These are phyloP conservation scores for Microcebus griseorufus DNA, from an alignment of 2,113 vertebrate genomes.

Conservation along the genomic window DNA sequence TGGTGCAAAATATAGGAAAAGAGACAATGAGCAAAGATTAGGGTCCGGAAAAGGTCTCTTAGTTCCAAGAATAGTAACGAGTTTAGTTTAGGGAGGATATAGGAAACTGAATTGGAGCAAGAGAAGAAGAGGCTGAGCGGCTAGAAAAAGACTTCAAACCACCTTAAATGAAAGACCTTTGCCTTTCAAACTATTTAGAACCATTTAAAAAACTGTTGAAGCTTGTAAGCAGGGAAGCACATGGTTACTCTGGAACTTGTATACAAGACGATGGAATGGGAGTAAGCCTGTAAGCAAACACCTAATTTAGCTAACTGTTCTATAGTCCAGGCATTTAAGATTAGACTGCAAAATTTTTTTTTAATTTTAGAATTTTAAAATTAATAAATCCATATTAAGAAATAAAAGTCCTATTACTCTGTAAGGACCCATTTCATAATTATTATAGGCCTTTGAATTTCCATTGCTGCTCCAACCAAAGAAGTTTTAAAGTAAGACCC, in stretches of 20 bases:
- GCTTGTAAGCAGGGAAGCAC: neutral
- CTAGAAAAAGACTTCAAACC: neutral
- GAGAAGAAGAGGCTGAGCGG: neutral
- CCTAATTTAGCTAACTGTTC: neutral
- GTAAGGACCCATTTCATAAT: neutral
- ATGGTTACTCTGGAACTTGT: neutral
- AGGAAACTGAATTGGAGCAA: neutral
- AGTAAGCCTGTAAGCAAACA: neutral
- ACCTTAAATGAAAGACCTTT: neutral
- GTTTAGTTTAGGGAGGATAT: neutral
- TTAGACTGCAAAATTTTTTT: neutral
- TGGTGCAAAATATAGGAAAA: neutral
- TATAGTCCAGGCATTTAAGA: neutral
- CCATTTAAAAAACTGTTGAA: neutral
- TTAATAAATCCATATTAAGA: neutral
- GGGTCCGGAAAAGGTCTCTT: neutral
- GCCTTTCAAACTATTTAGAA: neutral
- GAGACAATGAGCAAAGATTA: neutral
- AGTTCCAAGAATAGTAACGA: neutral
- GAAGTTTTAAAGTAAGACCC: neutral
- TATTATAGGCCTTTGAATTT: neutral
- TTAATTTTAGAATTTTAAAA: constrained; percentile 5
- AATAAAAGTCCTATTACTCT: neutral
- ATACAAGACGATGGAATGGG: neutral
- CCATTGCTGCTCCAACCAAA: neutral